Evolutionary conservation across 2,888 invertebrate species (phyloP).

Genomic region (Aporophyla nigra): DNA sequence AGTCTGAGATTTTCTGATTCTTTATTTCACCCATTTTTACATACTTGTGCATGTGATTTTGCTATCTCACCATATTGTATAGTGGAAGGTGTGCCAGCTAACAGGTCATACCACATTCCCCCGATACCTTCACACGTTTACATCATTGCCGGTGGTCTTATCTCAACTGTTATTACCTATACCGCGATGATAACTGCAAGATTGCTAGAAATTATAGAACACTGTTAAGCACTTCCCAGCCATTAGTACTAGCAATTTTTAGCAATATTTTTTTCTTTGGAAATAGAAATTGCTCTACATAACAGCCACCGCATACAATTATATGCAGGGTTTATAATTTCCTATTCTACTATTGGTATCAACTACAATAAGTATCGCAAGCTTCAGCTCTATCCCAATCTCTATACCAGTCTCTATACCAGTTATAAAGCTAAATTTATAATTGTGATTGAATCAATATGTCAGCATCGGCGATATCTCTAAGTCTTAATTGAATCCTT

Average conservation of each 20-base stretch:
- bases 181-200: constrained; percentile 28
- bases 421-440: neutral
- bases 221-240: neutral
- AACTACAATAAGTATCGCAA: neutral
- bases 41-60: neutral
- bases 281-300: neutral
- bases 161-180: constrained; percentile 20
- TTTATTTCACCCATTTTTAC: neutral
- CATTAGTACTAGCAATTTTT: neutral
- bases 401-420: too few species aligned
- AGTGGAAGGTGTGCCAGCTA: constrained; percentile 7
- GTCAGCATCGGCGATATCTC: neutral
- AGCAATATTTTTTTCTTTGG: neutral
- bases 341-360: neutral
- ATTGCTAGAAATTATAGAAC: constrained; percentile 18
- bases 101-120: constrained; percentile 50
- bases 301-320: neutral
- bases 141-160: constrained; percentile 31
- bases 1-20: too few species aligned
- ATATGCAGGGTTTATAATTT: constrained; percentile 1
- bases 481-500: neutral
- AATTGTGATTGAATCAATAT: too few species aligned
- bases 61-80: neutral
- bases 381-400: neutral
- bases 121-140: constrained; percentile 39